Base-by-base conservation (phyloP, 23 tunicate genomes). In the Halocynthia roretzi region DNA sequence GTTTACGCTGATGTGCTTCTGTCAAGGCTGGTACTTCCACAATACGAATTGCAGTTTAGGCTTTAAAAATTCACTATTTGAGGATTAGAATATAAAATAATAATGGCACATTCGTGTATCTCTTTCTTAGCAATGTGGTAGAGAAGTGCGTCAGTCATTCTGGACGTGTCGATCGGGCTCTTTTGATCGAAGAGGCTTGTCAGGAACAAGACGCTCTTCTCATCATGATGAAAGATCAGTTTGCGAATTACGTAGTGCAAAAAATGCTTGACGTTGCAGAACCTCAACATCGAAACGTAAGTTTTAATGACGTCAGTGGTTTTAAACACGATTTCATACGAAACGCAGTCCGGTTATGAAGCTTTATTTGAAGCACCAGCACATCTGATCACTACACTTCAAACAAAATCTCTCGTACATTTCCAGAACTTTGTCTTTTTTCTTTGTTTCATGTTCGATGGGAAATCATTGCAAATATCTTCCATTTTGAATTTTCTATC, bases 201-300 rank as follows among this genome's bases (percentile, higher is more conserved):
- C 91, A 94, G 51, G 87, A 85, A 56, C 92, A 83, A 0, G 96
- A 96, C 51, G 96, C 96, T 50, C 76, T 96, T 19, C 82, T 89
- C 64, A 83, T 86, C 12, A 89, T 96, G 99, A 96, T 96, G 99
- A 96, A 96, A 77, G 99, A 96, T 69, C 99, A 96, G 80, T 96
- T 82, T 68, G 99, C 99, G 5, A 96, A 96, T 73, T 96, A 96
- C 65, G 99, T 96, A 18, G 99, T 96, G 22, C 99, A 96, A 80
- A 96, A 96, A 76, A 89, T 89, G 96, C 81, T 96, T 52, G 99
- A 96, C 67, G 87, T 96, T 64, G 99, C 99, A 5, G 99, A 96
- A 61, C 88, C 88, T 10, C 86, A 77, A 56, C 95, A 96, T 75
- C 81, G 97, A 62, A 96, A 96, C 78, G 91, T 87, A 75, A 50